phyloP scores from a whole-genome alignment of 2,888 invertebrate species.

The Germaria angustata region DNA sequence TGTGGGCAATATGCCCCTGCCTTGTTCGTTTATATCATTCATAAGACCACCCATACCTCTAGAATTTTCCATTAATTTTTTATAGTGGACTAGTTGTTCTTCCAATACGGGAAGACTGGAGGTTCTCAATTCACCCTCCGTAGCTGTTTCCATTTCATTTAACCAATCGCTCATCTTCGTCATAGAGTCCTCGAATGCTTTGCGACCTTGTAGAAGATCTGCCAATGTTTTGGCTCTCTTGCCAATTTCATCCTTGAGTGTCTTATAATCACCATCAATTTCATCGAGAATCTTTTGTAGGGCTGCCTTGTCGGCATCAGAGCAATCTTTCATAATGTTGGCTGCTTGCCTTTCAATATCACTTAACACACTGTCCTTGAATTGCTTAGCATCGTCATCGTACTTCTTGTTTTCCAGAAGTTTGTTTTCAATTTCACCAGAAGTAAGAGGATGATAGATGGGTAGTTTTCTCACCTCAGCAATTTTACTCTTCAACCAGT shows the following conservation, averaged over 20 bases:
- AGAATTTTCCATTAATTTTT: slow-evolving; percentile 88
- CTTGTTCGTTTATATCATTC: slow-evolving; percentile 88
- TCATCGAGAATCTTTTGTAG: slow-evolving; percentile 85
- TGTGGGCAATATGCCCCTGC: slow-evolving; percentile 88
- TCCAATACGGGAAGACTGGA: slow-evolving; percentile 90
- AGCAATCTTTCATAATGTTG: slow-evolving; percentile 89
- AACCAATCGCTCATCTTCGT: slow-evolving; percentile 93
- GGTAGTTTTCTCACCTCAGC: slow-evolving; percentile 87
- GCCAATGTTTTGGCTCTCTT: slow-evolving; percentile 86
- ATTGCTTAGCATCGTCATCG: slow-evolving; percentile 88
- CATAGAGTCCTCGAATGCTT: slow-evolving; percentile 89
- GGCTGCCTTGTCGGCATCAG: slow-evolving; percentile 84
- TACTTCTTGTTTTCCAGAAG: slow-evolving; percentile 87
- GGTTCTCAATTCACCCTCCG: slow-evolving; percentile 89
- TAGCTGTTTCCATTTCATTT: slow-evolving; percentile 93
- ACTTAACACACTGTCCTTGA: slow-evolving; percentile 86
- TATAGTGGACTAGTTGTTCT: slow-evolving; percentile 93
- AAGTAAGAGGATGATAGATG: slow-evolving; percentile 89
- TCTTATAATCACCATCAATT: slow-evolving; percentile 86
- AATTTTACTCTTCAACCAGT: slow-evolving; percentile 89
- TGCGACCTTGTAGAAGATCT: slow-evolving; percentile 88
- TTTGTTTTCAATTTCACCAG: slow-evolving; percentile 90
- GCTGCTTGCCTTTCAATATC: slow-evolving; percentile 89
- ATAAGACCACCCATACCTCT: slow-evolving; percentile 86
- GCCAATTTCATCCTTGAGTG: slow-evolving; percentile 86